Evolutionary conservation across 2,888 invertebrate species (phyloP), one percentile per base, ranked within the genome.

Genomic region (Tetragnatha montana): DNA sequence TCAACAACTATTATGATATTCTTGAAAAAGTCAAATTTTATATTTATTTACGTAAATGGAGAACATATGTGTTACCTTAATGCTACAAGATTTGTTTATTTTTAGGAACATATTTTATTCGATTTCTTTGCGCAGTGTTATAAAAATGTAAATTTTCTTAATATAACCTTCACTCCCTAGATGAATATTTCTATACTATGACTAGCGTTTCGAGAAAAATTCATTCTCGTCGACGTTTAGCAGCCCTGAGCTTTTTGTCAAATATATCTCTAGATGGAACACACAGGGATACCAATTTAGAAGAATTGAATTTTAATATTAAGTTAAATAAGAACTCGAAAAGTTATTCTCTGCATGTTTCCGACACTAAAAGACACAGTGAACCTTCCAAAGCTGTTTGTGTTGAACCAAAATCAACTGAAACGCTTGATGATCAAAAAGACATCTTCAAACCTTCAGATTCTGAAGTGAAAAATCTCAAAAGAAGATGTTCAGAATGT

Each of bases 261-360:
- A 98, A 98, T 94, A 98, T 99, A 93, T 98, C 98, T 91, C 95
- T 98, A 91, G 98, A 98, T 95, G 98, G 98, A 92, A 96, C 96
- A 92, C 96, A 96, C 94, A 95, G 92, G 22, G 94, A 94, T 91
- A 95, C 95, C 87, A 95, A 95, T 83, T 93, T 94, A 91, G 95
- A 94, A 12, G 51, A 89, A 35, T 82, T 91, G 8, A 89, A 76
- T 50, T 78, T 87, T 69, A 90, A 86, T 81, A 70, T 87, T n/a
- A 83, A 90, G 19, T 74, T 21, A 10, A 81, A 74, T 14, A 87
- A 84, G 69, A 49, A 74, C 2, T 21, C 17, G n/a, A 75, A 19
- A 22, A 51, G 22, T 17, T 73, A 51, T 6, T 22, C 74, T 14
- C 14, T 49, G 50, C 74, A 35, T 49, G 70, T 50, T 14, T 47